A percentile compares a stretch with the other conserved stretches of the same genome.
phyloP scores from a whole-genome alignment of 2,888 invertebrate genomes.

The Protonemura montana region DNA sequence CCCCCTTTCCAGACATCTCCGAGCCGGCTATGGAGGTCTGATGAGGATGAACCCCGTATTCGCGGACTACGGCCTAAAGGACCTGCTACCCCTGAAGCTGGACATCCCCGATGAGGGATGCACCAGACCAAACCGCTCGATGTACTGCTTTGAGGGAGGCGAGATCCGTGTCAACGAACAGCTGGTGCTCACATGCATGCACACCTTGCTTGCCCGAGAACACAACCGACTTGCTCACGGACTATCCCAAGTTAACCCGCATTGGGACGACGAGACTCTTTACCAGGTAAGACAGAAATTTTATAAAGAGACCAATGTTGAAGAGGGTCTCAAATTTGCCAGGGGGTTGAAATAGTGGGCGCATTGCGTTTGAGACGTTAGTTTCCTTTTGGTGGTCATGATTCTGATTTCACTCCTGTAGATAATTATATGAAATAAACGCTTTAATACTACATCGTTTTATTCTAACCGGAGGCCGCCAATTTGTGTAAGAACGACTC shows the following conservation, averaged over 20 bases:
- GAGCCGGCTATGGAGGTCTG: slow-evolving; percentile 82
- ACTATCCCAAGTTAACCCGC: slow-evolving; percentile 82
- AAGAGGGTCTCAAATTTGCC: too few species aligned
- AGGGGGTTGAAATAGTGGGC: neutral
- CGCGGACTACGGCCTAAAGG: slow-evolving; percentile 85
- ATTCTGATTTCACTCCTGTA: too few species aligned
- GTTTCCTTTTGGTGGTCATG: too few species aligned
- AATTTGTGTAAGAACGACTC: too few species aligned
- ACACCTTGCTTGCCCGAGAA: slow-evolving; percentile 88
- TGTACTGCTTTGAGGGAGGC: slow-evolving; percentile 93
- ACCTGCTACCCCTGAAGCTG: slow-evolving; percentile 84
- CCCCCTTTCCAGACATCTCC: slow-evolving; percentile 69
- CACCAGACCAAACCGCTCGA: slow-evolving; percentile 85
- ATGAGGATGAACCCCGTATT: slow-evolving; percentile 90
- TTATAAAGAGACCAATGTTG: too few species aligned
- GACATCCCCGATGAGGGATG: slow-evolving; percentile 93
- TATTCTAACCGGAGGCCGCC: too few species aligned
- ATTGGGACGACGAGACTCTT: slow-evolving; percentile 92
- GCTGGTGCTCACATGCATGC: slow-evolving; percentile 87
- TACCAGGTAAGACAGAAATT: slow-evolving; percentile 68
- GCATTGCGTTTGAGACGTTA: too few species aligned
- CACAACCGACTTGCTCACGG: slow-evolving; percentile 86
- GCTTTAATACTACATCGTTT: too few species aligned
- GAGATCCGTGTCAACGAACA: slow-evolving; percentile 94
- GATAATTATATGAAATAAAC: too few species aligned